Conservation (phyloP, 2,797 vertebrate species). For the Orientallactaga sibirica region DNA sequence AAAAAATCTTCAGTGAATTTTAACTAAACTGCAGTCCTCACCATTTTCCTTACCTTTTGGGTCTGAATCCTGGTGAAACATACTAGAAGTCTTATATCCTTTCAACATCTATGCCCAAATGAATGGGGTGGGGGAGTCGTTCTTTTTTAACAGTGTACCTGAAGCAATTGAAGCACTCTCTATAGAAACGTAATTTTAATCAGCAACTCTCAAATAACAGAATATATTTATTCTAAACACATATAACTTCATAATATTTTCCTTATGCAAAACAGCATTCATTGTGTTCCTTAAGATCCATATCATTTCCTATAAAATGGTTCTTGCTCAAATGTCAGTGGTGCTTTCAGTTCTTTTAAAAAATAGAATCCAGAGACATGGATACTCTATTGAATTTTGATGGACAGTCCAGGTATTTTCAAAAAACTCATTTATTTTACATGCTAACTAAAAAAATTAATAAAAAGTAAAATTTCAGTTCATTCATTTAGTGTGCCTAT, state of each 20-base stretch:
- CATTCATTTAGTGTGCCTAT: background rate
- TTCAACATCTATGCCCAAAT: background rate
- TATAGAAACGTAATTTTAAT: constrained; percentile 40
- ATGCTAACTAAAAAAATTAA: background rate
- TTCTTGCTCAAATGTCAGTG: background rate
- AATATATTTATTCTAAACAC: constrained; percentile 46
- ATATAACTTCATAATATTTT: constrained; percentile 55
- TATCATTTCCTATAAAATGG: background rate
- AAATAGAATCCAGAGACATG: constrained; percentile 27
- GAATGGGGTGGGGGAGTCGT: accelerated
- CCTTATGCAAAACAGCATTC: constrained; percentile 28
- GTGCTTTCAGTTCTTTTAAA: constrained; percentile 5
- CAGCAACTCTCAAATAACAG: background rate
- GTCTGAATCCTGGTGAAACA: background rate
- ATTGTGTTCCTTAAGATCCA: background rate
- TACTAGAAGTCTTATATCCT: background rate
- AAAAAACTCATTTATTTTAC: background rate
- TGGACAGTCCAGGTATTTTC: background rate
- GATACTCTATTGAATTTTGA: constrained; percentile 17
- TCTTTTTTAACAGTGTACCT: background rate
- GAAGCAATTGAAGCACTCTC: background rate
- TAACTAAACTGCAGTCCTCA: constrained; percentile 32
- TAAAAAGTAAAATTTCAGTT: background rate
- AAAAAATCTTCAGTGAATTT: constrained; percentile 2
- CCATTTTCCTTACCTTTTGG: constrained; percentile 14